Conservation (phyloP, 37 sponge, comb jelly and placozoan genomes). For the Chondrosia reniformis region DNA sequence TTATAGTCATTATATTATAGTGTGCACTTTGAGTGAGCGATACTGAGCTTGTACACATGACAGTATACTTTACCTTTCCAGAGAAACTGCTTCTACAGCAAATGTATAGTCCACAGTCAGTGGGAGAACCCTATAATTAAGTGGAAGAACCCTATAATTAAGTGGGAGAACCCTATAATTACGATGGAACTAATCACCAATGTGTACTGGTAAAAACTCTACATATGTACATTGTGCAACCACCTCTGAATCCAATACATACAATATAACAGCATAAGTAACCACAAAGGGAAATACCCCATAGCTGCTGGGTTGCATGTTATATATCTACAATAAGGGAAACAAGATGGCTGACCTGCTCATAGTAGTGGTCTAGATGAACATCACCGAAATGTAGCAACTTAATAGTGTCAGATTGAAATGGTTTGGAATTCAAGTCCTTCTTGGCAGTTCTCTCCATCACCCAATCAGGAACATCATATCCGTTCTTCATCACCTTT, state of each 20-base stretch:
- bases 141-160: slow-evolving; percentile 58
- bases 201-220: too few relatives aligned
- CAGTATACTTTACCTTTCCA: slow-evolving; percentile 44
- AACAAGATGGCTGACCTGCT: neutral
- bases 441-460: neutral
- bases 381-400: slow-evolving; percentile 70
- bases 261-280: too few relatives aligned
- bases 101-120: slow-evolving; percentile 47
- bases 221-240: too few relatives aligned
- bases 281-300: too few relatives aligned
- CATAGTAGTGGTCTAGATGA: slow-evolving; percentile 61
- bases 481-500: neutral
- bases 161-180: slow-evolving; percentile 55
- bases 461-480: neutral
- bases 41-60: too few relatives aligned
- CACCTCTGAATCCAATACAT: too few relatives aligned
- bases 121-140: slow-evolving; percentile 56
- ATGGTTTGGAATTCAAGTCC: neutral
- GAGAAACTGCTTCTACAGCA: slow-evolving; percentile 54
- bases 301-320: too few relatives aligned
- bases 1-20: too few relatives aligned
- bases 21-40: too few relatives aligned
- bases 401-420: slow-evolving; percentile 15
- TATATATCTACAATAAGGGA: neutral
- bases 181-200: too few relatives aligned